phyloP scores from a whole-genome alignment of 2,797 vertebrate species.

The Petrocephalus sullivani region DNA sequence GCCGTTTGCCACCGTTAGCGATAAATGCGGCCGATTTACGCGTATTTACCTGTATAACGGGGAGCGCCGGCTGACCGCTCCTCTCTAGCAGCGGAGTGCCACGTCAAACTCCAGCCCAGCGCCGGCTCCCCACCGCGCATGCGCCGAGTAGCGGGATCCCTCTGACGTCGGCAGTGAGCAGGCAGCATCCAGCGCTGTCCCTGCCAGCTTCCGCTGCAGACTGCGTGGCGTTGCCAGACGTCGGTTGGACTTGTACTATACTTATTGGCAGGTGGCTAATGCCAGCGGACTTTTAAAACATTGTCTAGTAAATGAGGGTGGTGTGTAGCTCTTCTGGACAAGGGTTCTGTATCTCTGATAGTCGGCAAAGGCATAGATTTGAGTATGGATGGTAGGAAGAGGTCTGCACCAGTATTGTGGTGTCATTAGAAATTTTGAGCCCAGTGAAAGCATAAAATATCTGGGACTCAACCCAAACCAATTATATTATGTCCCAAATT shows the following conservation, averaged over 20 bases:
- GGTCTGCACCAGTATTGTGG: neutral
- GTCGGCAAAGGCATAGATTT: neutral
- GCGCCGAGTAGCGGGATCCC: conserved; percentile 43
- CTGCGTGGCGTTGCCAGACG: neutral
- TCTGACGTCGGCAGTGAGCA: conserved; percentile 63
- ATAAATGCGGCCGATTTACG: neutral
- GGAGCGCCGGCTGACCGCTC: conserved; percentile 34
- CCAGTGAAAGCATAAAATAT: no score
- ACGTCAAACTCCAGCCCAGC: conserved; percentile 67
- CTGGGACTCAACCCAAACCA: no score
- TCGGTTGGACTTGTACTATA: neutral
- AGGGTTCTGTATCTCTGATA: no score
- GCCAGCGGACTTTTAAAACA: neutral
- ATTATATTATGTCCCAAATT: no score
- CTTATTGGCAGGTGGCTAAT: neutral
- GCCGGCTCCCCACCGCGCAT: conserved; percentile 57
- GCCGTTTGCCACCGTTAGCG: neutral
- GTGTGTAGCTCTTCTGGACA: no score
- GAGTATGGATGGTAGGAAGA: neutral
- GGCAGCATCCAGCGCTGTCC: conserved; percentile 6
- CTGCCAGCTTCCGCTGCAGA: no score
- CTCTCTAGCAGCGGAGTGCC: conserved; percentile 56
- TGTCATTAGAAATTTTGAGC: no score
- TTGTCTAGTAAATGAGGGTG: neutral
- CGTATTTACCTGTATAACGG: conserved; percentile 53